Percentiles rank a stretch among this genome's conserved stretches.
Conservation (phyloP, 2,113 vertebrate genomes). For the Mormyrus lacerda region DNA sequence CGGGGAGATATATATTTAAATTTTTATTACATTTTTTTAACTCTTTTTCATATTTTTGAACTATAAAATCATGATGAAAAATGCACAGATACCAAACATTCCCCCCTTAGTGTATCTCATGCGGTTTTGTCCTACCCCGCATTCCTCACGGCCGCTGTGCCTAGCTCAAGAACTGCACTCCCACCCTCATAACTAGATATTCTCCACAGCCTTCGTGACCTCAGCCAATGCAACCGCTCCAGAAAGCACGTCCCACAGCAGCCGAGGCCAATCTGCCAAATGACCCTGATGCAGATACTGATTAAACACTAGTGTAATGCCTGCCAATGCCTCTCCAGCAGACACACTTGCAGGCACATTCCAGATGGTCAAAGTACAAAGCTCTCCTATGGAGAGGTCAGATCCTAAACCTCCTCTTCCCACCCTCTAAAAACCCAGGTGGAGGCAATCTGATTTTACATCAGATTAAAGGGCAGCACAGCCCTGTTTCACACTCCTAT, state of each 20-base stretch:
- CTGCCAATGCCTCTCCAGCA: neutral
- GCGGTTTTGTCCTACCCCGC: neutral
- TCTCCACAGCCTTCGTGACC: neutral
- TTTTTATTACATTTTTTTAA: neutral
- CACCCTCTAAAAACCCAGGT: neutral
- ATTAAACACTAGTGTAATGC: neutral
- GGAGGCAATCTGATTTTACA: neutral
- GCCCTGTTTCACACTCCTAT: neutral
- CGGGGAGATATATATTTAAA: neutral
- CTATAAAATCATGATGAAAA: neutral
- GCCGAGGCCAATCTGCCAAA: neutral
- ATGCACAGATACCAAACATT: neutral
- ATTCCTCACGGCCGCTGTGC: neutral
- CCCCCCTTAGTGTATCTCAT: neutral
- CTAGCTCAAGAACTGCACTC: neutral
- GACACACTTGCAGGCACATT: neutral
- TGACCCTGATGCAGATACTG: neutral
- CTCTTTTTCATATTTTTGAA: neutral
- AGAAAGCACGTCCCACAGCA: neutral
- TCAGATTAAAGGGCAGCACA: neutral
- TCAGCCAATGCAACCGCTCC: neutral
- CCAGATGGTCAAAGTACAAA: slow-evolving; percentile 10
- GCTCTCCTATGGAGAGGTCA: neutral
- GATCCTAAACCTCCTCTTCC: neutral
- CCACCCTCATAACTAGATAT: neutral